phyloP scores from a whole-genome alignment of 2,888 invertebrate species.

The Diaprepes abbreviatus region DNA sequence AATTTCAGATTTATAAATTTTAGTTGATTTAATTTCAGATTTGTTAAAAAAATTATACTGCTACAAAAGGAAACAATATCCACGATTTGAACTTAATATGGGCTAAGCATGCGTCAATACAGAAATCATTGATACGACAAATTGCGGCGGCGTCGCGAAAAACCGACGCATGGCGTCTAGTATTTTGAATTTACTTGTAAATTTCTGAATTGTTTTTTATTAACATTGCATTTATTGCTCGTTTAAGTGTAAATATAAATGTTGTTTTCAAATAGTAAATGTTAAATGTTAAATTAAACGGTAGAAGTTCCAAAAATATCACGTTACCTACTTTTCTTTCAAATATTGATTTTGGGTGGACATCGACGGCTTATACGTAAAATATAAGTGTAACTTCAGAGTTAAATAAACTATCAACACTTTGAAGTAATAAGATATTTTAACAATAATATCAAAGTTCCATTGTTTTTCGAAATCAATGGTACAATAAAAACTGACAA shows the following conservation, averaged over 20 bases:
- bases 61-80: not conserved
- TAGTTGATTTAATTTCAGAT: no score
- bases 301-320: slow-evolving; percentile 37
- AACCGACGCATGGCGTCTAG: slow-evolving; percentile 61
- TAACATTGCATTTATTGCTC: slow-evolving; percentile 23
- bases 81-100: not conserved
- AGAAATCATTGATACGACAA: slow-evolving; percentile 16
- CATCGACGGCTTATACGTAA: slow-evolving; percentile 53
- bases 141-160: slow-evolving; percentile 62
- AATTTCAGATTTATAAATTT: no score
- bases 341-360: slow-evolving; percentile 64
- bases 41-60: no score
- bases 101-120: slow-evolving; percentile 25
- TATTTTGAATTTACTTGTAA: slow-evolving; percentile 51
- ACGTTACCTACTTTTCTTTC: slow-evolving; percentile 57
- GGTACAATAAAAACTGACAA: not conserved
- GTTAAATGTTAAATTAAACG: slow-evolving; percentile 12
- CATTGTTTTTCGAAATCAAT: not conserved
- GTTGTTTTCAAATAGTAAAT: not conserved
- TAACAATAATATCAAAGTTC: not conserved
- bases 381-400: slow-evolving; percentile 22
- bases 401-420: slow-evolving; percentile 9
- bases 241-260: slow-evolving; percentile 29
- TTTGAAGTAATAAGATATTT: slow-evolving; percentile 7
- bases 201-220: slow-evolving; percentile 41